phyloP scores from a whole-genome alignment of 1,140 invertebrate genomes.

The Habropoda laboriosa region DNA sequence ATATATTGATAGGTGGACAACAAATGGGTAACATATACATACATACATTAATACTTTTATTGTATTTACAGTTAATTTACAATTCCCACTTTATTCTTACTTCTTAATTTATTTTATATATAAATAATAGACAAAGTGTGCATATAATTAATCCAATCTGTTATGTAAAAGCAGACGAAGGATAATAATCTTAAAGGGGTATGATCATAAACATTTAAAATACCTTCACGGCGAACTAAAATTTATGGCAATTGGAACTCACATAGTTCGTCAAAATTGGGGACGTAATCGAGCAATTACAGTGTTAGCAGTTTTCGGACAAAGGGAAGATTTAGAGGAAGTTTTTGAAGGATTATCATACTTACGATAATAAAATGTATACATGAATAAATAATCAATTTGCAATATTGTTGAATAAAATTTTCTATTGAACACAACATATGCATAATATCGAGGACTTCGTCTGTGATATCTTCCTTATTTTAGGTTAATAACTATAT shows the following conservation, averaged over 20 bases:
- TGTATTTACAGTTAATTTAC: not conserved
- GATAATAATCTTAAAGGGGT: slow-evolving; percentile 66
- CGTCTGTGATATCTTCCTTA: too few species aligned
- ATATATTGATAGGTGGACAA: slow-evolving; percentile 58
- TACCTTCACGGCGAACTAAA: slow-evolving; percentile 61
- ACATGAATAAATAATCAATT: not conserved
- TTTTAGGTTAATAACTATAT: too few species aligned
- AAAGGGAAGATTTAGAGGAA: slow-evolving; percentile 61
- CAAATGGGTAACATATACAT: slow-evolving; percentile 56
- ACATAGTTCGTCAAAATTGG: slow-evolving; percentile 49
- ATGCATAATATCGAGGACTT: too few species aligned
- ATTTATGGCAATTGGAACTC: slow-evolving; percentile 42
- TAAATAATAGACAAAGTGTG: not conserved
- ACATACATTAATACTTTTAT: not conserved
- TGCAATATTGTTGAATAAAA: not conserved
- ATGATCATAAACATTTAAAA: slow-evolving; percentile 68
- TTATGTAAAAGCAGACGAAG: slow-evolving; percentile 52
- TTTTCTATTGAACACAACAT: not conserved
- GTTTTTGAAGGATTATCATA: slow-evolving; percentile 58
- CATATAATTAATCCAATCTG: not conserved
- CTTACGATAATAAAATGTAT: slow-evolving; percentile 37
- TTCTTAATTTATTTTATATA: not conserved
- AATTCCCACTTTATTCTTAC: not conserved
- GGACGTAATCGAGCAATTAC: slow-evolving; percentile 45
- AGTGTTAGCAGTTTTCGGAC: slow-evolving; percentile 66